Percentiles rank a stretch among this genome's conserved stretches.
These are phyloP conservation scores for Limnodromus scolopaceus DNA, from an alignment of 2,797 vertebrate species.

Conservation along the genomic window DNA sequence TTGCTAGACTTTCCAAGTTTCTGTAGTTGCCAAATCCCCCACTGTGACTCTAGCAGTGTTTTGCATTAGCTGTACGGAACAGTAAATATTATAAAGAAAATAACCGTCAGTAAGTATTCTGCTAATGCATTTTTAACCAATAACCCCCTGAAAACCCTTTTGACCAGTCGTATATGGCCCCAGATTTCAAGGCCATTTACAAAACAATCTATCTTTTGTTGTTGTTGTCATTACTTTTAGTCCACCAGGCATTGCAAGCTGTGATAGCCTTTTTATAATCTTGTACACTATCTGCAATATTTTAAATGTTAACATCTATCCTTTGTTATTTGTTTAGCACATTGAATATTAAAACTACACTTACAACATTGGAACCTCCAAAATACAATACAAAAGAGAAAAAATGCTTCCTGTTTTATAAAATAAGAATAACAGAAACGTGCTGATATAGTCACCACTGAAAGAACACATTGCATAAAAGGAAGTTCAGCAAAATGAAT, in stretches of 20 bases:
- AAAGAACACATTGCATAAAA: constrained; percentile 12
- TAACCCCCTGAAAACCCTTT: not conserved
- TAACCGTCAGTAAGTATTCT: constrained; percentile 8
- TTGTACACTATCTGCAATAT: not conserved
- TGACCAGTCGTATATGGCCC: not conserved
- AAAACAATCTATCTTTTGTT: not conserved
- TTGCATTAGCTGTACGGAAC: constrained; percentile 62
- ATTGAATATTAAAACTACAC: not conserved
- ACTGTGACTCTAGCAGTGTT: constrained; percentile 51
- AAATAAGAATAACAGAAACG: constrained; percentile 13
- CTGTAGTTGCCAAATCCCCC: constrained; percentile 49
- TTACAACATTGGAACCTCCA: not conserved
- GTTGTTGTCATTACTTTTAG: not conserved
- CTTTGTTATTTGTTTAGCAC: not conserved
- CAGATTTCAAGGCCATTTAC: not conserved
- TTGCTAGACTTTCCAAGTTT: constrained; percentile 3
- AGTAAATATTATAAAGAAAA: constrained; percentile 67
- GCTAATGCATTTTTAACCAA: constrained; percentile 28
- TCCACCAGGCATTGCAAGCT: not conserved
- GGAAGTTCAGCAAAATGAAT: constrained; percentile 31
- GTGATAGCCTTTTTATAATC: constrained; percentile 19
- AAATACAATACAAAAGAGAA: not conserved
- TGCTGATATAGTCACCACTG: not conserved
- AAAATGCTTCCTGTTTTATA: not conserved
- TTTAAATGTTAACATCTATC: not conserved